These are phyloP conservation scores for Tenrec ecaudatus DNA, from an alignment of 2,113 vertebrate genomes.

Conservation along the genomic window DNA sequence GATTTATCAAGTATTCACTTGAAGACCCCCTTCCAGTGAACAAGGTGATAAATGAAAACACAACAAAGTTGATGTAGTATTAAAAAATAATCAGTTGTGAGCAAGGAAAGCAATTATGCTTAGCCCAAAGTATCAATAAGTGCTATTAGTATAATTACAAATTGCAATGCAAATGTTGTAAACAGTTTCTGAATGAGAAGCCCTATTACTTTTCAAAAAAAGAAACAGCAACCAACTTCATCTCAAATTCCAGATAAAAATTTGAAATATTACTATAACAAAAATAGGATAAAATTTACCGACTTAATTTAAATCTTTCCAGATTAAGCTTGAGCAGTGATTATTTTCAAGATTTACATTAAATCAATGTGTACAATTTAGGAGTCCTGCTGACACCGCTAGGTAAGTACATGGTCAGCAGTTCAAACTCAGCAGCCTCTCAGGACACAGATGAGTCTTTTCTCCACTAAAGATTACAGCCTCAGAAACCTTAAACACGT, in stretches of 20 bases:
- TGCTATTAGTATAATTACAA: background rate
- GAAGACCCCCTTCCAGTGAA: background rate
- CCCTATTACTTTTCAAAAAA: background rate
- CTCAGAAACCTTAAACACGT: too few relatives aligned
- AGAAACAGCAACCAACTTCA: background rate
- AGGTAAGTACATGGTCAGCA: background rate
- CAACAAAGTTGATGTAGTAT: background rate
- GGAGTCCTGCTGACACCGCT: background rate
- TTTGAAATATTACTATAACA: background rate
- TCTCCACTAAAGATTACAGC: too few relatives aligned
- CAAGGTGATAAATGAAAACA: background rate
- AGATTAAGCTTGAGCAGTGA: background rate
- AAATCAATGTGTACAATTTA: background rate
- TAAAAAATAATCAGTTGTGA: background rate
- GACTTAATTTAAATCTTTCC: background rate
- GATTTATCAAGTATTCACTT: background rate
- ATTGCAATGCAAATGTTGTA: background rate
- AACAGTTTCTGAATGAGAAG: background rate
- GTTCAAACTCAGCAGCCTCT: too few relatives aligned
- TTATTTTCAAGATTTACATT: background rate
- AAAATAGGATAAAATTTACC: background rate
- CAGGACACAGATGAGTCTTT: too few relatives aligned
- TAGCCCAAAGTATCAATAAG: background rate
- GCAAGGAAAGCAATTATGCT: background rate
- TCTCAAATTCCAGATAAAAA: background rate